phyloP scores from a whole-genome alignment of 2,113 vertebrate species.

The Oenanthe oenanthe region DNA sequence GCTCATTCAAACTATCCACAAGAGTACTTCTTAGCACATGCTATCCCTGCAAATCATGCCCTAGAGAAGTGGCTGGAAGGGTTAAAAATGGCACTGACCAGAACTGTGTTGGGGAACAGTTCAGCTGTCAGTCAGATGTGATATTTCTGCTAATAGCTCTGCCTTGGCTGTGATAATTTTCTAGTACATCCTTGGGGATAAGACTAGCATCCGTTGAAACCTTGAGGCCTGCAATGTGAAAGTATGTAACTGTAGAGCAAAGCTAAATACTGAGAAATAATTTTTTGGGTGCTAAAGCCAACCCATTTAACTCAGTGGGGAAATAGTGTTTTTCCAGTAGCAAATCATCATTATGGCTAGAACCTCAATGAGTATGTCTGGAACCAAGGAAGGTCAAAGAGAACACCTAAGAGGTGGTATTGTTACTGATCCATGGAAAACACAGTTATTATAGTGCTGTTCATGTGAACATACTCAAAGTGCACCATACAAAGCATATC shows the following conservation, averaged over 20 bases:
- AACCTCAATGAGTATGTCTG: not conserved
- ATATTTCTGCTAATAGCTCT: not conserved
- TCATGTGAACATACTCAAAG: not conserved
- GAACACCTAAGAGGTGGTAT: not conserved
- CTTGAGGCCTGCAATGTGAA: not conserved
- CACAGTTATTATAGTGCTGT: too few relatives aligned
- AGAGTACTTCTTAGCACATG: not conserved
- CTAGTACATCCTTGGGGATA: not conserved
- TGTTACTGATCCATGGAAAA: not conserved
- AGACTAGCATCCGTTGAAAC: not conserved
- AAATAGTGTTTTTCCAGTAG: not conserved
- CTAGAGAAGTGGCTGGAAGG: not conserved
- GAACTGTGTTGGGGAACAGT: not conserved
- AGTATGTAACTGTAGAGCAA: not conserved
- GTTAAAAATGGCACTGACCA: not conserved
- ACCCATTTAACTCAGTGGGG: not conserved
- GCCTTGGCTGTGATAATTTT: not conserved
- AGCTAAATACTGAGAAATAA: not conserved
- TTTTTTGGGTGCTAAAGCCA: not conserved
- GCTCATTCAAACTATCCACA: not conserved
- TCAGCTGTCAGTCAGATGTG: not conserved
- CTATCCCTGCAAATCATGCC: not conserved
- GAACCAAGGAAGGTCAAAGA: not conserved
- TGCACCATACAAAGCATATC: fast-evolving
- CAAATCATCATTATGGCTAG: not conserved